A percentile compares a stretch with the other conserved stretches of the same genome.
Conservation (phyloP, 2,113 vertebrate genomes). For the Oryzias curvinotus region DNA sequence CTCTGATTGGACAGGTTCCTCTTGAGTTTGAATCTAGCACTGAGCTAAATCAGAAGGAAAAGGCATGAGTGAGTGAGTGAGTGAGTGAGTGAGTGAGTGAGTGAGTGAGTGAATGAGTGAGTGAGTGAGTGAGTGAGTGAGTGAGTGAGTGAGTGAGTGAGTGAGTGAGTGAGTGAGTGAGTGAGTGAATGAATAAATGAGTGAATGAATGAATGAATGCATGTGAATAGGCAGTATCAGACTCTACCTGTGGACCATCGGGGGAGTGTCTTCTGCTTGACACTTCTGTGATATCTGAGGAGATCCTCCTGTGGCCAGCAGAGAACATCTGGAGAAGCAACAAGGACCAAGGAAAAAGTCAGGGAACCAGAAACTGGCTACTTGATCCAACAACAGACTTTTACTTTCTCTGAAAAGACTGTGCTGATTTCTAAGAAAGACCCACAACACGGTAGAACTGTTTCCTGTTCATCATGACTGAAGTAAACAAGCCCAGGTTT, state of each 20-base stretch:
- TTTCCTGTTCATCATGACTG: not conserved
- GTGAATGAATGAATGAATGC: not conserved
- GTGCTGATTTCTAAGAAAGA: too few relatives aligned
- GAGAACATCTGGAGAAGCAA: slow-evolving; percentile 52
- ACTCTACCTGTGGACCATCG: slow-evolving; percentile 53
- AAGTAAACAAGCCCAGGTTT: slow-evolving; percentile 28
- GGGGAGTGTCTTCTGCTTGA: slow-evolving; percentile 54
- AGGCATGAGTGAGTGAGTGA: too few relatives aligned
- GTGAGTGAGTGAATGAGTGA: slow-evolving; percentile 4
- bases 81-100: too few relatives aligned
- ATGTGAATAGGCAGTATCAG: not conserved
- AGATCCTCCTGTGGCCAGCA: slow-evolving; percentile 60
- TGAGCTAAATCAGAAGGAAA: slow-evolving; percentile 51
- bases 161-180: too few relatives aligned
- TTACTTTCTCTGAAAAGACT: too few relatives aligned
- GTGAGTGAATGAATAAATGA: too few relatives aligned
- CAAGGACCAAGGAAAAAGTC: too few relatives aligned
- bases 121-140: not conserved
- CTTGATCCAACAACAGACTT: too few relatives aligned
- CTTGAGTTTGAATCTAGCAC: slow-evolving; percentile 47
- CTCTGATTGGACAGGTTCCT: slow-evolving; percentile 70
- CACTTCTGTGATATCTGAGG: slow-evolving; percentile 51
- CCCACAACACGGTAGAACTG: too few relatives aligned
- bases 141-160: not conserved
- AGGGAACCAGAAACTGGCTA: too few relatives aligned